phyloP scores from a whole-genome alignment of 2,113 vertebrate genomes.

The Seriola aureovittata region DNA sequence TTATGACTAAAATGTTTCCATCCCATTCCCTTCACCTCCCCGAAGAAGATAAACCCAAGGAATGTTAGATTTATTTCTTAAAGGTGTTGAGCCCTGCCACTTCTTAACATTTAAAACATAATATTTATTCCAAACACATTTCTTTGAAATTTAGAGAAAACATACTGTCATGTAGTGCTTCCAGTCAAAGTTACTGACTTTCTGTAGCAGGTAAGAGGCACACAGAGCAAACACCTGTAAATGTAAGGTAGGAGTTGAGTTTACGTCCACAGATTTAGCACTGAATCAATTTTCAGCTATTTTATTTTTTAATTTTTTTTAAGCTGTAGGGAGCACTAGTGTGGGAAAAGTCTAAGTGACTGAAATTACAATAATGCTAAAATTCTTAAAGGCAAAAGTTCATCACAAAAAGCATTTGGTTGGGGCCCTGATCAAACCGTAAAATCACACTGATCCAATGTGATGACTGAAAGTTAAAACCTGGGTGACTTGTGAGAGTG shows the following conservation, averaged over 20 bases:
- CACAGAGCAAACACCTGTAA: constrained; percentile 39
- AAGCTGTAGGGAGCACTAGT: background rate
- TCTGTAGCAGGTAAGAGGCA: constrained; percentile 45
- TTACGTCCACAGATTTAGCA: background rate
- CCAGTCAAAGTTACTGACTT: constrained; percentile 20
- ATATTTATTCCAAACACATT: constrained; percentile 23
- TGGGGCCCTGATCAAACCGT: constrained; percentile 2
- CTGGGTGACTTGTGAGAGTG: background rate
- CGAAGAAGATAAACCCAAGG: background rate
- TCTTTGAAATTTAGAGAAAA: constrained; percentile 40
- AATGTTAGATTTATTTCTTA: constrained; percentile 25
- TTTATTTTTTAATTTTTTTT: constrained; percentile 1
- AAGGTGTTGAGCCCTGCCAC: constrained; percentile 8
- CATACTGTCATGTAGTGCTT: constrained; percentile 52
- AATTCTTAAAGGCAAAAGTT: constrained; percentile 44
- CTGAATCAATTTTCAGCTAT: background rate
- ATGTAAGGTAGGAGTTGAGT: background rate
- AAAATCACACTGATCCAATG: constrained; percentile 15
- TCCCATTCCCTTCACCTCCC: background rate
- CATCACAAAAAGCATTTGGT: constrained; percentile 45
- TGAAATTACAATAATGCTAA: constrained; percentile 32
- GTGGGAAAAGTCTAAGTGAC: constrained; percentile 18
- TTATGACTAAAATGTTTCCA: background rate
- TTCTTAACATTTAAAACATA: constrained; percentile 28
- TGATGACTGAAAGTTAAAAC: background rate